Percentiles rank a stretch among this genome's conserved stretches.
These are phyloP conservation scores for Whitmania pigra DNA, from an alignment of 1,140 invertebrate genomes.

Conservation along the genomic window DNA sequence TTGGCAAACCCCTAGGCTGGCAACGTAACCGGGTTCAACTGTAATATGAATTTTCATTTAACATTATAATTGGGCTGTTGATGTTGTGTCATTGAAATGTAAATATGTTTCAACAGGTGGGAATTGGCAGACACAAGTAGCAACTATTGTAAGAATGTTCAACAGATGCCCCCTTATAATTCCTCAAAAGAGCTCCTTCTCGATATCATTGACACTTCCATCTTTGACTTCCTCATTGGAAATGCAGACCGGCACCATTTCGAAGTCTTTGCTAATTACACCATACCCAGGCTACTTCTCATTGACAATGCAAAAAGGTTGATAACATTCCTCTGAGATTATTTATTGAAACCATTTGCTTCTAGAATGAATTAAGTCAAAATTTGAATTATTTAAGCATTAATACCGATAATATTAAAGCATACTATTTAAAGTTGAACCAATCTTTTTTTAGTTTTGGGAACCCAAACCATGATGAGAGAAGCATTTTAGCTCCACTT, in stretches of 20 bases:
- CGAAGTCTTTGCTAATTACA: constrained; percentile 54
- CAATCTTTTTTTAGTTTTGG: constrained; percentile 53
- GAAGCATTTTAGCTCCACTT: constrained; percentile 72
- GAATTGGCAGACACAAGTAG: constrained; percentile 52
- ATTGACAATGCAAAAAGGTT: constrained; percentile 82
- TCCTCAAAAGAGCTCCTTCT: constrained; percentile 49
- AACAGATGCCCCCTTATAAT: constrained; percentile 31
- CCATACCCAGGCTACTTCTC: constrained; percentile 55
- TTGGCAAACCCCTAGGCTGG: too few species aligned
- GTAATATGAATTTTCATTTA: too few species aligned
- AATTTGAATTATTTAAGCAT: neutral
- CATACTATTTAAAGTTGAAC: neutral
- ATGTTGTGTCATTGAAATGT: too few species aligned
- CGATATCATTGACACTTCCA: constrained; percentile 70
- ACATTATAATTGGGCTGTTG: too few species aligned
- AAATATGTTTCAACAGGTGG: constrained; percentile 49
- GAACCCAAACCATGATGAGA: constrained; percentile 66
- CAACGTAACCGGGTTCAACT: too few species aligned
- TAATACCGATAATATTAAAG: neutral
- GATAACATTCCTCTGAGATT: neutral
- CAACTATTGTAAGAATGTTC: constrained; percentile 60
- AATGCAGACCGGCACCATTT: constrained; percentile 89
- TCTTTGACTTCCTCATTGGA: constrained; percentile 85
- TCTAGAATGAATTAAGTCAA: neutral
- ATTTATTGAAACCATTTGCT: neutral